Conservation (phyloP, 2,113 vertebrate genomes). For the Chamaea fasciata region DNA sequence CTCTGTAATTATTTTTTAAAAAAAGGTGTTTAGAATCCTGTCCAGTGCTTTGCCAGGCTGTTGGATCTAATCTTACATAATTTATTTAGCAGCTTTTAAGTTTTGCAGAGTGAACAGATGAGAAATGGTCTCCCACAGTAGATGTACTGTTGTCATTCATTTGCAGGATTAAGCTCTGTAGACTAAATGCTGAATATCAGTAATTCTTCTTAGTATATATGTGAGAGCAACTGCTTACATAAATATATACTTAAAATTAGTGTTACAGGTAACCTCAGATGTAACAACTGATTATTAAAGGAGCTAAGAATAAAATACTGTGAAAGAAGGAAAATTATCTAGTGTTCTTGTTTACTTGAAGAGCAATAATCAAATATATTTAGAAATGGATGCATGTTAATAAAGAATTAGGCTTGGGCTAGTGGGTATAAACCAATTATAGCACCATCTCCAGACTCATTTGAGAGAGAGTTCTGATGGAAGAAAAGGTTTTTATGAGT, state of each 20-base stretch:
- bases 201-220: background rate
- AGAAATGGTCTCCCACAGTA: background rate
- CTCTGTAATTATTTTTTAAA: background rate
- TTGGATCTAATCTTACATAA: background rate
- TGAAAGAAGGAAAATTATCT: background rate
- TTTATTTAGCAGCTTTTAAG: background rate
- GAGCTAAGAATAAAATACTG: background rate
- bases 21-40: background rate
- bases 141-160: background rate
- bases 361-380: background rate
- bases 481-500: background rate
- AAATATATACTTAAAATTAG: background rate
- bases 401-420: background rate
- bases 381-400: background rate
- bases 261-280: background rate
- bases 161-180: background rate
- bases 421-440: background rate
- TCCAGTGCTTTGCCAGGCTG: conserved; percentile 35
- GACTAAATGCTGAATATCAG: background rate
- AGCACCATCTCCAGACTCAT: background rate
- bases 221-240: background rate
- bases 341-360: background rate
- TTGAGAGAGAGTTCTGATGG: background rate
- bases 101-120: background rate
- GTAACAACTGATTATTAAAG: background rate